Evolutionary conservation across 2,888 invertebrate species (phyloP).

Genomic region (Fragum whitleyi): DNA sequence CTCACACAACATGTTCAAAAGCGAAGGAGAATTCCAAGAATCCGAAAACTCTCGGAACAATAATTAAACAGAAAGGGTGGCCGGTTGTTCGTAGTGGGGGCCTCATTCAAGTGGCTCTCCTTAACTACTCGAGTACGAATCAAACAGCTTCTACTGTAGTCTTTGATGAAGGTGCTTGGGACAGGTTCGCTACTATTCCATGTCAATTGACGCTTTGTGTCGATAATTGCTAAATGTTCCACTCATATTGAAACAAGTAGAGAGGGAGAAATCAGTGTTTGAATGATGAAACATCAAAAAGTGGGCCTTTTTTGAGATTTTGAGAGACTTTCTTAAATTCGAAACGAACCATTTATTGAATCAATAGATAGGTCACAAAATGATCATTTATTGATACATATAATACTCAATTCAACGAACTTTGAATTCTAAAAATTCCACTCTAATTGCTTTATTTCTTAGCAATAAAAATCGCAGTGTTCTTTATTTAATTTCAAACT

Average conservation of each 20-base stretch:
- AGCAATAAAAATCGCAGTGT: too few relatives aligned
- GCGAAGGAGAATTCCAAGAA: too few relatives aligned
- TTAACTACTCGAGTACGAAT: constrained; percentile 34
- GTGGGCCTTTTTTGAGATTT: not conserved
- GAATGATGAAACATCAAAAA: not conserved
- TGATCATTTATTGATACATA: too few relatives aligned
- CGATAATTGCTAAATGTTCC: constrained; percentile 48
- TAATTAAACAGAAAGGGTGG: not conserved
- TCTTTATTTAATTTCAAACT: too few relatives aligned
- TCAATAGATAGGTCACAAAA: too few relatives aligned
- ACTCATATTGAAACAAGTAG: constrained; percentile 44
- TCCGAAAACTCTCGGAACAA: too few relatives aligned
- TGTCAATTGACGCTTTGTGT: constrained; percentile 62
- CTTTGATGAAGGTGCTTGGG: constrained; percentile 50
- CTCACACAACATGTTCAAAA: too few relatives aligned
- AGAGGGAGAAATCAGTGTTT: not conserved
- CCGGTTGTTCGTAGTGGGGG: constrained; percentile 23
- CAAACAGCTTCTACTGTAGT: constrained; percentile 31
- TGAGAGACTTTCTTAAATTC: too few relatives aligned
- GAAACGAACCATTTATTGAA: too few relatives aligned
- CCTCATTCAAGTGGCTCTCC: constrained; percentile 47
- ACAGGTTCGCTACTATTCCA: constrained; percentile 49
- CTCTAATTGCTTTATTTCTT: too few relatives aligned
- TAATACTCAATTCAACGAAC: too few relatives aligned
- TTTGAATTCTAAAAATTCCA: too few relatives aligned